Percentiles rank a stretch among this genome's conserved stretches.
Conservation (phyloP, 2,888 invertebrate species). For the Hypena proboscidalis region DNA sequence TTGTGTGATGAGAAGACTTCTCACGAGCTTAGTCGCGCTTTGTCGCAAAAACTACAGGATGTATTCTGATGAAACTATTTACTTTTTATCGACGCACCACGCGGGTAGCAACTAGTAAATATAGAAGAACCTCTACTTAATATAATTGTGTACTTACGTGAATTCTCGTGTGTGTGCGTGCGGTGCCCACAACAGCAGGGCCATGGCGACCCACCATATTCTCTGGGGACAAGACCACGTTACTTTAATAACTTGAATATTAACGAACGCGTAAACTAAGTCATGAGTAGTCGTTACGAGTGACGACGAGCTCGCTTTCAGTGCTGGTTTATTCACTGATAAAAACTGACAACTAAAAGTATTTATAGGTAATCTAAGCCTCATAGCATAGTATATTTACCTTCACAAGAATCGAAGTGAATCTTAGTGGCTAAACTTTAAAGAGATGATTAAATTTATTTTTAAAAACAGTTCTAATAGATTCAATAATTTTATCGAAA, state of each 20-base stretch:
- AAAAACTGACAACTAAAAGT: constrained; percentile 10
- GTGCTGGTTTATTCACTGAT: constrained; percentile 25
- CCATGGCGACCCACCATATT: constrained; percentile 65
- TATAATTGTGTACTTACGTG: constrained; percentile 64
- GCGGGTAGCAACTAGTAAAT: no score
- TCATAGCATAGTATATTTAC: no score
- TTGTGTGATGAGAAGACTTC: no score
- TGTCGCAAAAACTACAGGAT: no score
- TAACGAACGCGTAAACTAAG: constrained; percentile 25
- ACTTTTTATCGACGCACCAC: no score
- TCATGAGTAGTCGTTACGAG: constrained; percentile 30
- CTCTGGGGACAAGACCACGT: constrained; percentile 65
- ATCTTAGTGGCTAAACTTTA: no score
- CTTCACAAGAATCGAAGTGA: no score
- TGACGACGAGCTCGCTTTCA: constrained; percentile 18
- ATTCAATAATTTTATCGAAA: no score
- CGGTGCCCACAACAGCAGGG: constrained; percentile 62
- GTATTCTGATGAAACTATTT: no score
- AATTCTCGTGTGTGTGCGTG: constrained; percentile 65
- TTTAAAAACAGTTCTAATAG: no score
- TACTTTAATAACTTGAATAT: constrained; percentile 42
- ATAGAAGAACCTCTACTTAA: constrained; percentile 6
- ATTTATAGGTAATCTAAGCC: constrained; percentile 1
- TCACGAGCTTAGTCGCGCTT: no score
- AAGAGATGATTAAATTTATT: no score